Conservation (phyloP, 2,797 vertebrate genomes). For the Salmo trutta region DNA sequence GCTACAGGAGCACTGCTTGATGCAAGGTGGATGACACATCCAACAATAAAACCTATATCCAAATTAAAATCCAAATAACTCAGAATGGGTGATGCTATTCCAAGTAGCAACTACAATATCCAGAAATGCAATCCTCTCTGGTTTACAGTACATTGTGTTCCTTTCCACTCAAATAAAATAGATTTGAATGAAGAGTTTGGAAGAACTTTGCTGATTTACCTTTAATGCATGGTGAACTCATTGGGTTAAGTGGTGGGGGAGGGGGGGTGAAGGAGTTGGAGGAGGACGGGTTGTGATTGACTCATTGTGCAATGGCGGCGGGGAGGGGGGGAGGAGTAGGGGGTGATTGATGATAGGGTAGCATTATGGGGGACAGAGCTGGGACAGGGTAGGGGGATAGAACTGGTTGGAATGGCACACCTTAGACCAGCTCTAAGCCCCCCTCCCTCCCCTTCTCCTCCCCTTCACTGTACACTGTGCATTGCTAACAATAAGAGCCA, state of each 20-base stretch:
- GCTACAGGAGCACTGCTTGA: conserved; percentile 55
- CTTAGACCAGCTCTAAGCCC: too few species aligned
- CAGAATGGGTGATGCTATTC: neutral
- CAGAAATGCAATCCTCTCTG: conserved; percentile 50
- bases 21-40: conserved; percentile 67
- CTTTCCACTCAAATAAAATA: conserved; percentile 39
- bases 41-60: conserved; percentile 63
- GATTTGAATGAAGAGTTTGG: conserved; percentile 56
- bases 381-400: conserved; percentile 9
- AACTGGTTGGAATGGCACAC: conserved; percentile 15
- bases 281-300: conserved; percentile 1
- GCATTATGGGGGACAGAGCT: conserved; percentile 15
- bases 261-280: neutral
- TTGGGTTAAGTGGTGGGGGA: conserved; percentile 4
- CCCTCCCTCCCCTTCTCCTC: too few species aligned
- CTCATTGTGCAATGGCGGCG: neutral
- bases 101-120: conserved; percentile 54
- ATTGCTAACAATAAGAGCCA: neutral
- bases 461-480: neutral
- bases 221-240: conserved; percentile 49
- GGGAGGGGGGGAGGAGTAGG: conserved; percentile 26
- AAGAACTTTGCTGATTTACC: conserved; percentile 51
- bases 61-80: conserved; percentile 13
- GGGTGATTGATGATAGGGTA: too few species aligned
- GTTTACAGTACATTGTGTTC: conserved; percentile 20